Percentiles rank a stretch among this genome's conserved stretches.
phyloP scores from a whole-genome alignment of 2,113 vertebrate genomes.

The Phocoena sinus region DNA sequence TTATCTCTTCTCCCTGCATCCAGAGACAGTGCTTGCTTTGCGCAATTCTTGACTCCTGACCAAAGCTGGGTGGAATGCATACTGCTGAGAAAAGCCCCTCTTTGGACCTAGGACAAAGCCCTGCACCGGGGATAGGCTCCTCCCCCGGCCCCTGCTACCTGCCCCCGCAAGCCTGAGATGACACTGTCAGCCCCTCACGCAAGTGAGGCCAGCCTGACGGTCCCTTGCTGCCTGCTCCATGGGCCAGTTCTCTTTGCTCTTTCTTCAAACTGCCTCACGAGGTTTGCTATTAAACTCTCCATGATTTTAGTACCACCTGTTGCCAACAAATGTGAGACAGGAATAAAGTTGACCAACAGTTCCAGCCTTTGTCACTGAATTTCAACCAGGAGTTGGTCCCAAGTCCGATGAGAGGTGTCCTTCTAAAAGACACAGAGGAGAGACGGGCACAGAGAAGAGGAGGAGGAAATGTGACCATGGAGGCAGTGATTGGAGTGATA shows the following conservation, averaged over 20 bases:
- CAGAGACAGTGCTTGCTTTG: not conserved
- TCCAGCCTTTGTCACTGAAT: not conserved
- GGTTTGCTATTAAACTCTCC: not conserved
- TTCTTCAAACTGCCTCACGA: not conserved
- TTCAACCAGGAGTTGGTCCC: not conserved
- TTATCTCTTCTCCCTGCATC: not conserved
- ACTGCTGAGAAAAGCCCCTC: not conserved
- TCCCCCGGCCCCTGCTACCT: not conserved
- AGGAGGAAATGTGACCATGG: not conserved
- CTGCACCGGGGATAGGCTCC: no score
- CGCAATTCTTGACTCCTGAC: not conserved
- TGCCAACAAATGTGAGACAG: conserved; percentile 36
- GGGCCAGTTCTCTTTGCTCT: not conserved
- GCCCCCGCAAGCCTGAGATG: not conserved
- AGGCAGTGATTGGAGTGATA: not conserved
- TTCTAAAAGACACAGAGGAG: not conserved
- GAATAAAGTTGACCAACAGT: not conserved
- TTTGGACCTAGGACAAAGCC: not conserved
- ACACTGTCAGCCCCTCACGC: not conserved
- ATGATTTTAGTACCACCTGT: not conserved
- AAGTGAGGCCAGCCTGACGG: not conserved
- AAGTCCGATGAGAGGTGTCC: not conserved
- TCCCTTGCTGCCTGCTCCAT: not conserved
- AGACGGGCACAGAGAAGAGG: not conserved
- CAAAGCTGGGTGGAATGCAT: not conserved